Evolutionary conservation across 2,113 vertebrate species (phyloP).

Genomic region (Mesembrinibis cayennensis): DNA sequence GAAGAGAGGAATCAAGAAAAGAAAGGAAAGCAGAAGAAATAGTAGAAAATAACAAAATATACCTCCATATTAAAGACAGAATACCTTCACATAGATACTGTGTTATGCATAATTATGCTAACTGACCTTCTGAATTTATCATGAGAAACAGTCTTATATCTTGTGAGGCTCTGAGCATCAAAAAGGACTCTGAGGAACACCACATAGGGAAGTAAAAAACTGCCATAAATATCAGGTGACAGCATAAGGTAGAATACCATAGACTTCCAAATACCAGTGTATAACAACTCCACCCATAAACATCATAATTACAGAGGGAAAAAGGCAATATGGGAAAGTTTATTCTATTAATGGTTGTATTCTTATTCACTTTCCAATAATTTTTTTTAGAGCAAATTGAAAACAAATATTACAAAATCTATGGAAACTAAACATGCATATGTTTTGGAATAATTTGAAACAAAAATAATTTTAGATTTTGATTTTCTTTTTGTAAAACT

Average conservation of each 20-base stretch:
- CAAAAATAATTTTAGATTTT: not conserved
- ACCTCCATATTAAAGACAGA: not conserved
- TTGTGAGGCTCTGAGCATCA: not conserved
- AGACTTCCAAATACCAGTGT: not conserved
- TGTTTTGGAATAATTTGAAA: not conserved
- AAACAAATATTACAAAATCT: not conserved
- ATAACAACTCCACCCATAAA: not conserved
- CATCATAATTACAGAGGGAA: not conserved
- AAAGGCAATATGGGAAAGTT: not conserved
- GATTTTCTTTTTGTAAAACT: not conserved
- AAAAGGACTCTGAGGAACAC: not conserved
- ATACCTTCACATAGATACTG: not conserved
- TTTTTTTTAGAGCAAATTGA: not conserved
- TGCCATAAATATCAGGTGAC: not conserved
- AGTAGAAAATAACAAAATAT: not conserved
- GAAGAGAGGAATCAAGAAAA: not conserved
- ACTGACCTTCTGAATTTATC: not conserved
- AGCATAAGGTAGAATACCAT: not conserved
- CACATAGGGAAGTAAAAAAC: not conserved
- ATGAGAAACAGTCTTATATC: not conserved
- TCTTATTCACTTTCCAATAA: not conserved
- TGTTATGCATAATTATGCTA: not conserved
- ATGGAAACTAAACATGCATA: not conserved
- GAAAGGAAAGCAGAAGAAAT: not conserved
- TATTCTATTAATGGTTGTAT: not conserved